Conservation (phyloP, 2,888 invertebrate genomes). For the Zaprionus obscuricornis region DNA sequence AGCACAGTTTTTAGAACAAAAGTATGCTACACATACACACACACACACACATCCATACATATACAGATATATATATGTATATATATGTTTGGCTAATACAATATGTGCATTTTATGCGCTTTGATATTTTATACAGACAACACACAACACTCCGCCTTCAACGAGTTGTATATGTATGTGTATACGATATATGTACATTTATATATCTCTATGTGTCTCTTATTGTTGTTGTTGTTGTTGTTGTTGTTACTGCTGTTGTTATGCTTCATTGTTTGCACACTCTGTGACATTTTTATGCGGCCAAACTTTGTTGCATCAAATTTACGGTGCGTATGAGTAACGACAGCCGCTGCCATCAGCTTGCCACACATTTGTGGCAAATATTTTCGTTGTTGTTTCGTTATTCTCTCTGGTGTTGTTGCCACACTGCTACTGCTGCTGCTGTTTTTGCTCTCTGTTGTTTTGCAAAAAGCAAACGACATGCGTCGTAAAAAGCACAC, state of each 20-base stretch:
- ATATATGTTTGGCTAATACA: constrained; percentile 48
- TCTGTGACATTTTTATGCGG: constrained; percentile 73
- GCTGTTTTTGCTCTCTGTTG: constrained; percentile 34
- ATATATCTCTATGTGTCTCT: constrained; percentile 30
- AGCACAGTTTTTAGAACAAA: constrained; percentile 40
- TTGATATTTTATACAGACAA: constrained; percentile 65
- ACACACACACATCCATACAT: constrained; percentile 54
- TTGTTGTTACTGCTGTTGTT: no score
- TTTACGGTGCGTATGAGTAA: constrained; percentile 79
- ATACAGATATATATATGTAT: constrained; percentile 44
- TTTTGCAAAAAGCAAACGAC: constrained; percentile 54
- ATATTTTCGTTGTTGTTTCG: constrained; percentile 57
- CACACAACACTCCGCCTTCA: constrained; percentile 18
- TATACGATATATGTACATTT: constrained; percentile 7
- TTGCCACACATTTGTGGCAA: constrained; percentile 63
- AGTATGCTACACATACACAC: constrained; percentile 37
- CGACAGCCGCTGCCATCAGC: constrained; percentile 55
- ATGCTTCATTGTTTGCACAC: constrained; percentile 75
- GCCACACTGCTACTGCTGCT: constrained; percentile 9
- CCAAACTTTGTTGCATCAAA: constrained; percentile 76
- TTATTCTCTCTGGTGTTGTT: constrained; percentile 10
- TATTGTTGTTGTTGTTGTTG: constrained; percentile 16
- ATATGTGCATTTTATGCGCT: constrained; percentile 73
- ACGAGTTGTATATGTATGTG: constrained; percentile 48
- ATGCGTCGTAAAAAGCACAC: constrained; percentile 72